These are phyloP conservation scores for Progne subis DNA, from an alignment of 2,113 vertebrate genomes.

Conservation along the genomic window DNA sequence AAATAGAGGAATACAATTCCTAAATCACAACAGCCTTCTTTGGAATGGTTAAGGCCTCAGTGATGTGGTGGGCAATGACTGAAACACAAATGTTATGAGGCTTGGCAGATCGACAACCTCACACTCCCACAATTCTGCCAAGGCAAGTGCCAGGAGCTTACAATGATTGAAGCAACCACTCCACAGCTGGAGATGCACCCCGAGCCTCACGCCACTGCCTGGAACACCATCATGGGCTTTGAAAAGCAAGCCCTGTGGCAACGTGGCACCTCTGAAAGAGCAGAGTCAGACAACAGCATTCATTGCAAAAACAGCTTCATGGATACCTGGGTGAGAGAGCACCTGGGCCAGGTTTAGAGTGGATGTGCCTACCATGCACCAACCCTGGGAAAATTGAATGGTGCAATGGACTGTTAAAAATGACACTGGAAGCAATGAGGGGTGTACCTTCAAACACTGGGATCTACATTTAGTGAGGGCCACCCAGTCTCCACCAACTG, in stretches of 20 bases:
- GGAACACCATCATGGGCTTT: background rate
- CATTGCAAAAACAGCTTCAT: background rate
- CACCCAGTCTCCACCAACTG: background rate
- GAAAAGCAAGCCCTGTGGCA: background rate
- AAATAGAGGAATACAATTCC: background rate
- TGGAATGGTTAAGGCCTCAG: background rate
- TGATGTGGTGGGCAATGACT: background rate
- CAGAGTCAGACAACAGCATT: background rate
- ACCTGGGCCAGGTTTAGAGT: background rate
- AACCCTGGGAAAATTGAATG: background rate
- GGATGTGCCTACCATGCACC: background rate
- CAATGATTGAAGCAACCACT: no score
- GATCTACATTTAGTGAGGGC: background rate
- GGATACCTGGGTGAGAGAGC: no score
- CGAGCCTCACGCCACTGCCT: accelerated
- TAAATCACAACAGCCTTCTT: background rate
- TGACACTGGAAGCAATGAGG: background rate
- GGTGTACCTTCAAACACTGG: background rate
- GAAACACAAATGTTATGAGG: background rate
- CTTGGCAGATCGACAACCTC: background rate
- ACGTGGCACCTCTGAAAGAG: background rate
- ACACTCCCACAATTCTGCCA: accelerated
- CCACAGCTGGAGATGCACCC: background rate
- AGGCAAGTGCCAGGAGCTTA: background rate
- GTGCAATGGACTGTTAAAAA: background rate